phyloP scores from a whole-genome alignment of 2,113 vertebrate species.

The Bubalus kerabau region DNA sequence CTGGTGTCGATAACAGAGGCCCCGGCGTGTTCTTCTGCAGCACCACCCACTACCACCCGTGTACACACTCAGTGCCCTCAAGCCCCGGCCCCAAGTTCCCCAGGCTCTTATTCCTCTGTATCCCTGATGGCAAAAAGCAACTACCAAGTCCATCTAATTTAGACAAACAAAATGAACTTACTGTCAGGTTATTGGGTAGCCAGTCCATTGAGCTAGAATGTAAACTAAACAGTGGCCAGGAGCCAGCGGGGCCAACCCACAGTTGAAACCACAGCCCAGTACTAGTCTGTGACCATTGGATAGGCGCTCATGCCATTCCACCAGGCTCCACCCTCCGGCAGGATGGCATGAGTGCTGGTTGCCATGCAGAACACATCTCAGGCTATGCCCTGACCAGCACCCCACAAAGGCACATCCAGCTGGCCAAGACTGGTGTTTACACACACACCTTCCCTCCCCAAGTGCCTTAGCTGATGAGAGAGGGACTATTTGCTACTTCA shows the following conservation, averaged over 20 bases:
- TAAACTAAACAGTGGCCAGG: background rate
- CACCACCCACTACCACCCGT: fast-evolving
- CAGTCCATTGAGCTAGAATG: background rate
- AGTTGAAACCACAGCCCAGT: background rate
- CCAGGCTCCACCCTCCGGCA: background rate
- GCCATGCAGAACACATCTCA: background rate
- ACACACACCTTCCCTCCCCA: background rate
- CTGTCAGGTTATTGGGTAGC: background rate
- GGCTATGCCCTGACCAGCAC: background rate
- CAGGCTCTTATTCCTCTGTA: background rate
- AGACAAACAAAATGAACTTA: background rate
- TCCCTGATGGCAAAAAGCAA: background rate
- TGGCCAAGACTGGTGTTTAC: background rate
- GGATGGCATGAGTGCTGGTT: background rate
- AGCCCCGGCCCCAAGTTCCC: background rate
- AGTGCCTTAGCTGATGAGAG: background rate
- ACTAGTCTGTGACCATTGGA: no score
- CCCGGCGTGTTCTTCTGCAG: background rate
- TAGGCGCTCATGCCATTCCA: background rate
- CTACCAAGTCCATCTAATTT: background rate
- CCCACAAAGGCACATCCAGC: background rate
- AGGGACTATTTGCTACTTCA: background rate
- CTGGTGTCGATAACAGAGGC: fast-evolving
- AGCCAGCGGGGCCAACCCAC: background rate
- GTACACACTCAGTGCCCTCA: background rate